Evolutionary conservation across 2,113 vertebrate species (phyloP), one percentile per base, ranked within the genome.

Genomic region (Ammodytes dubius): DNA sequence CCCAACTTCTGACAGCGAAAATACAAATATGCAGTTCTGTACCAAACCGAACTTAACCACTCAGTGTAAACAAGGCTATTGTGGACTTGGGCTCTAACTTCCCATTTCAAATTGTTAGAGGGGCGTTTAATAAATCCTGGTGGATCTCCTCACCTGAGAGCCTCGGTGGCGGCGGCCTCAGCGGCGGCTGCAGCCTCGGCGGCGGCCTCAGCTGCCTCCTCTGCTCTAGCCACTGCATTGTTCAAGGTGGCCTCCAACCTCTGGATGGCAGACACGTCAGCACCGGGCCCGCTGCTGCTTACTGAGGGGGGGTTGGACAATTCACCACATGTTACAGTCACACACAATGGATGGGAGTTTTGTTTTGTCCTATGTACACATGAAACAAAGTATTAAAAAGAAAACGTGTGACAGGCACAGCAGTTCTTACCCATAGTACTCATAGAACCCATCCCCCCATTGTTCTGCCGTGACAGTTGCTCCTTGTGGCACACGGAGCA

Each of bases 401-500:
- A n/a, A 54, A 50, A 17, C 27, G 10, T 7, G 46, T 17, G 46
- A 56, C 17, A 66, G 19, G 45, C 76, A 64, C 60, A 64, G 77
- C 37, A 43, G 75, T 57, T 61, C 94, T 85, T 88, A 95, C 95
- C 93, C 82, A 94, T 85, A 71, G 86, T 86, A 92, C 92, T 96
- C 91, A 96, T 57, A 67, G 97, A 93, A 84, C 87, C 92, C 52
- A 96, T 92, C 73, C 96, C 96, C 47, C 96, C 96, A 67, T 93
- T 96, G 93, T 97, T 96, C 86, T 97, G 97, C 40, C 96, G 93
- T 63, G 96, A 96, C 58, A 97, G 91, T 79, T 96, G 95, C 75
- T 97, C 97, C 91, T 97, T 97, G 19, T 97, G 97, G 94, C 97
- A 97, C 58, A 97, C 95, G 0, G 97, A 97, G 89, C 97, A 97